Percentiles rank a stretch among this genome's conserved stretches.
phyloP scores from a whole-genome alignment of 2,888 invertebrate genomes.

The Ctenicera cuprea region DNA sequence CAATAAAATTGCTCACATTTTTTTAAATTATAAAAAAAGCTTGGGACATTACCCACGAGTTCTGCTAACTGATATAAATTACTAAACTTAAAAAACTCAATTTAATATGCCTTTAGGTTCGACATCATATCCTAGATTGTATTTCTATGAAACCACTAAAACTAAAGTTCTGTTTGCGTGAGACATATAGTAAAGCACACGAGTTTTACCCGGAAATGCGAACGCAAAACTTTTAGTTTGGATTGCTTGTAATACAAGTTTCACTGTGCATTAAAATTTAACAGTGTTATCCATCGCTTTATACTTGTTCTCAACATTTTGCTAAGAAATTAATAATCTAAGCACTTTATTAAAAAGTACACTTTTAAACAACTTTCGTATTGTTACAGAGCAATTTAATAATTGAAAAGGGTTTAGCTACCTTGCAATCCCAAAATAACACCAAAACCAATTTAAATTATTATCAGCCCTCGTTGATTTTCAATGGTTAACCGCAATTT shows the following conservation, averaged over 20 bases:
- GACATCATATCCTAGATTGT: background rate
- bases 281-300: background rate
- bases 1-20: too few relatives aligned
- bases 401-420: too few relatives aligned
- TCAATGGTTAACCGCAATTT: background rate
- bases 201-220: conserved; percentile 5
- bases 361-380: background rate
- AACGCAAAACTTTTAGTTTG: conserved; percentile 5
- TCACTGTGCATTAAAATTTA: conserved; percentile 29
- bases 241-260: conserved; percentile 37
- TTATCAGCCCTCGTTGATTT: background rate
- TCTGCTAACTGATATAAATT: too few relatives aligned
- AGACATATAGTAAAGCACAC: too few relatives aligned
- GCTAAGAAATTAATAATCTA: background rate
- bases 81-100: too few relatives aligned
- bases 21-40: too few relatives aligned
- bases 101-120: too few relatives aligned
- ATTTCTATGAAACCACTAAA: background rate
- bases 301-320: conserved; percentile 8
- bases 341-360: background rate
- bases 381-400: too few relatives aligned
- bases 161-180: background rate
- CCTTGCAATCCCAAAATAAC: background rate
- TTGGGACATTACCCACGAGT: too few relatives aligned
- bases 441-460: background rate